These are phyloP conservation scores for Aviceda subcristata DNA, from an alignment of 2,113 vertebrate species.

Conservation along the genomic window DNA sequence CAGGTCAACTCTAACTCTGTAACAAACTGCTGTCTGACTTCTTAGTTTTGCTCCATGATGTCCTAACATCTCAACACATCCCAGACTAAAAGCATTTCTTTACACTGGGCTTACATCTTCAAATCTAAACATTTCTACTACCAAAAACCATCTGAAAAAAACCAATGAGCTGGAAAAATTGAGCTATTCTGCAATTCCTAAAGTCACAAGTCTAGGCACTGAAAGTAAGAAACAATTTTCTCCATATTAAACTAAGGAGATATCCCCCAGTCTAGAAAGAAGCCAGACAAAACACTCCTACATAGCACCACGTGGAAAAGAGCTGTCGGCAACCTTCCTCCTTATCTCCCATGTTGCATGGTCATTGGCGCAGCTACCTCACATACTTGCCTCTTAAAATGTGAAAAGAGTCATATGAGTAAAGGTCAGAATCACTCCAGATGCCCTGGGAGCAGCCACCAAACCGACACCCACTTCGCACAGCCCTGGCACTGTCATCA, in stretches of 20 bases:
- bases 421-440: neutral
- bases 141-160: neutral
- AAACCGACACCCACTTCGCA: accelerated
- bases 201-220: neutral
- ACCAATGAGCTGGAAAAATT: neutral
- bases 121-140: neutral
- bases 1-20: neutral
- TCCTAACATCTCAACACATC: neutral
- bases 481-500: neutral
- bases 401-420: neutral
- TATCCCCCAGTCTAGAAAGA: neutral
- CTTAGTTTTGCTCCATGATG: neutral
- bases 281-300: neutral
- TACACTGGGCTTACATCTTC: neutral
- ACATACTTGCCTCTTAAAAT: neutral
- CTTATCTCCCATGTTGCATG: neutral
- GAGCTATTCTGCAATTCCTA: neutral
- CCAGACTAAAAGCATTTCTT: neutral
- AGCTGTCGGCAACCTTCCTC: neutral
- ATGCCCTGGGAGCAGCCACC: neutral
- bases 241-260: neutral
- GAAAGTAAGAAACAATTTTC: neutral
- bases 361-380: neutral
- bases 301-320: neutral
- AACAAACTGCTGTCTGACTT: neutral